phyloP scores from a whole-genome alignment of 1,140 invertebrate species.

The Apocrypta bakeri region DNA sequence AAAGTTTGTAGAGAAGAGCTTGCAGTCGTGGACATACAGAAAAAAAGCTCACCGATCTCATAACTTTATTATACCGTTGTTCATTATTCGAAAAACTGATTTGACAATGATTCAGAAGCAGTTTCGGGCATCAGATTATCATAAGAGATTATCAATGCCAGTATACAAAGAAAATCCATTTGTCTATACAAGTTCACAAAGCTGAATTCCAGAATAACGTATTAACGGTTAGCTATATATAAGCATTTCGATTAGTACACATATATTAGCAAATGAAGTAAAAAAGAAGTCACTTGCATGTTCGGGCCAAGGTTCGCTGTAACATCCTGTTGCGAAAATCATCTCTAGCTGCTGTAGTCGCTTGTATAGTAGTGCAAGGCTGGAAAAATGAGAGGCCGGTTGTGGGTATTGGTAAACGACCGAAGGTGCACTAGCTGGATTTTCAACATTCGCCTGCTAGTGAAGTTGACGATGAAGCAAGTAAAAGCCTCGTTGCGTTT shows the following conservation, averaged over 20 bases:
- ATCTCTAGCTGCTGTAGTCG: not conserved
- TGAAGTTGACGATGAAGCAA: not conserved
- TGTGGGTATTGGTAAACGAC: not conserved
- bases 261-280: too few relatives aligned
- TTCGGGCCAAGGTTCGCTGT: slow-evolving; percentile 36
- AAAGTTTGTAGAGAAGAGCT: not conserved
- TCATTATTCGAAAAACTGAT: too few relatives aligned
- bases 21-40: not conserved
- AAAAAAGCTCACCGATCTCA: not conserved
- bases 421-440: not conserved
- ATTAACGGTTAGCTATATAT: too few relatives aligned
- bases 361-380: slow-evolving; percentile 36
- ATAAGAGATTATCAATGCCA: too few relatives aligned
- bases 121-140: too few relatives aligned
- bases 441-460: not conserved
- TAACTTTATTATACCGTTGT: too few relatives aligned
- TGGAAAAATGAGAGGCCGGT: slow-evolving; percentile 26
- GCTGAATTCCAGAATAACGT: too few relatives aligned
- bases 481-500: not conserved
- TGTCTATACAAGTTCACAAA: too few relatives aligned
- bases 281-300: not conserved
- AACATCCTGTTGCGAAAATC: slow-evolving; percentile 55
- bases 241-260: too few relatives aligned
- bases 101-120: too few relatives aligned
- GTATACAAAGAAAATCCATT: too few relatives aligned